Evolutionary conservation across 2,113 vertebrate genomes (phyloP), one percentile per base, ranked within the genome.

Genomic region (Hyla sarda): DNA sequence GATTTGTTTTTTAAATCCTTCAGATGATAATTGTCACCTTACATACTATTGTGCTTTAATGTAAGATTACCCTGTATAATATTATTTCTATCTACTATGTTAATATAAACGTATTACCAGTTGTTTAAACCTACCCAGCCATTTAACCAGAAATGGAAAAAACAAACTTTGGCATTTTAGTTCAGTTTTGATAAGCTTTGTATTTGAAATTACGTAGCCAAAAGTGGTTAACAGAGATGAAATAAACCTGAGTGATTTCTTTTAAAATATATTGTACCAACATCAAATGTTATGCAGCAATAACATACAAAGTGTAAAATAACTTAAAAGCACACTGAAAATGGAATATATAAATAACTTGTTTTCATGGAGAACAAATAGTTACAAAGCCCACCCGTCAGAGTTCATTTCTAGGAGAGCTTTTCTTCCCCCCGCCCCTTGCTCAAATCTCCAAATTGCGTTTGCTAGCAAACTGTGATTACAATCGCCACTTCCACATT

Each of bases 361-460:
- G 93, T 95, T 95, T 95, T 95, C 95, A 95, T 95, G 94, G 95
- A 95, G 95, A 95, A 95, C 95, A 95, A 94, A 95, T 94, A 93
- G 92, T 93, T 94, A 94, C 93, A 95, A 94, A 95, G 93, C 95
- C 93, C 94, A 88, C 93, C 91, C 84, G 74, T 90, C 91, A 86
- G 90, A 94, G 92, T 93, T 91, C 91, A 88, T 67, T 87, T 87
- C 71, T 58, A 89, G 90, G 91, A 92, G 93, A 95, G 92, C 91
- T 95, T 93, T 93, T 88, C 47, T 50, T 12, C 5, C 78, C 19
- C 28, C 32, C 30, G 21, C 13, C 90, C 91, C 89, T 88, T 87
- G 92, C 47, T 10, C 34, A 78, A 76, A 34, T 79, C 79, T 73
- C 69, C 65, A 88, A 82, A 88, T 62, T 89, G 90, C 90, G 88